Evolutionary conservation across 1,140 invertebrate species (phyloP).

Genomic region (Calliopsis andreniformis): DNA sequence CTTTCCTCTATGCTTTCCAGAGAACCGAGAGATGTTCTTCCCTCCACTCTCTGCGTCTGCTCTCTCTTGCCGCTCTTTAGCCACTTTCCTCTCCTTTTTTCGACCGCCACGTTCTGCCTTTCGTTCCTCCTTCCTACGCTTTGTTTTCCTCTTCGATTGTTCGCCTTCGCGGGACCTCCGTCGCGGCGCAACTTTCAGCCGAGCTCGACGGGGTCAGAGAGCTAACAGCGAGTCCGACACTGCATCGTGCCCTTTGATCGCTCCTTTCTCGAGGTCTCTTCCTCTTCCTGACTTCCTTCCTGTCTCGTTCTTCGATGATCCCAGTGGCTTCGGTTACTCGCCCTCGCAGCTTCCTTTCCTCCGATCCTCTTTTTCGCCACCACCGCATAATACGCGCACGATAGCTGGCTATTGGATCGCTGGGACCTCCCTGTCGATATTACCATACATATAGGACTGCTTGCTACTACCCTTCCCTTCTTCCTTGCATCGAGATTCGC

Average conservation of each 20-base stretch:
- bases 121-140: constrained; percentile 49
- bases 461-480: constrained; percentile 66
- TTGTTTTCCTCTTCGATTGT: constrained; percentile 17
- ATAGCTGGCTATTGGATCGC: constrained; percentile 63
- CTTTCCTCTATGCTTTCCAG: constrained; percentile 68
- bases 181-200: constrained; percentile 56
- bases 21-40: constrained; percentile 64
- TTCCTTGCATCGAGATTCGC: constrained; percentile 60
- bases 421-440: constrained; percentile 69
- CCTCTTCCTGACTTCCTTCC: constrained; percentile 27
- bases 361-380: constrained; percentile 58
- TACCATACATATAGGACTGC: constrained; percentile 76
- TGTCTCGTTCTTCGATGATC: background rate
- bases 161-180: constrained; percentile 45
- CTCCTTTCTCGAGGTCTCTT: constrained; percentile 44
- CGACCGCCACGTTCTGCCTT: background rate
- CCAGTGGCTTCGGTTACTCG: constrained; percentile 10
- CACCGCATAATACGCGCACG: constrained; percentile 61
- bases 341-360: constrained; percentile 28
- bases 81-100: constrained; percentile 23
- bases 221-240: too few species aligned
- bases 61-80: background rate
- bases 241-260: constrained; percentile 31
- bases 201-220: constrained; percentile 49
- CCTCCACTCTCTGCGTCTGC: constrained; percentile 8